These are phyloP conservation scores for Corvus cornix DNA, from an alignment of 2,113 vertebrate species.

Conservation along the genomic window DNA sequence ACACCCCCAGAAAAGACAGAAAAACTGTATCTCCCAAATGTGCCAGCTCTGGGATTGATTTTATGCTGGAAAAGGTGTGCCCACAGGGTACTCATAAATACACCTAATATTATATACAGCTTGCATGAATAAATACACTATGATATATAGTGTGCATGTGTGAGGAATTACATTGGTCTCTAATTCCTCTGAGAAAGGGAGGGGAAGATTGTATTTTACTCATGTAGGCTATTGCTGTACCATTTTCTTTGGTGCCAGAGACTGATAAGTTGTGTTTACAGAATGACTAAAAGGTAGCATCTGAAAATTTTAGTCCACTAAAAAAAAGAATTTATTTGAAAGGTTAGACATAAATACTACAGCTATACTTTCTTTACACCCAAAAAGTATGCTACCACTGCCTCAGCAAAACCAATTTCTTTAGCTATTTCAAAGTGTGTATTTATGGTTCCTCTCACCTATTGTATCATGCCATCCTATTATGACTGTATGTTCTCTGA, in stretches of 20 bases:
- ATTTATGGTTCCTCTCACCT: background rate
- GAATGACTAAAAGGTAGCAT: background rate
- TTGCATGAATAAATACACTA: background rate
- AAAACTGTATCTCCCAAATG: background rate
- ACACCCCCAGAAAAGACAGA: background rate
- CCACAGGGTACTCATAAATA: background rate
- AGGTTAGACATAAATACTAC: background rate
- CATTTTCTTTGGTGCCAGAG: background rate
- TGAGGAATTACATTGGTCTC: background rate
- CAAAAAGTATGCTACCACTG: background rate
- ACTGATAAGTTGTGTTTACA: background rate
- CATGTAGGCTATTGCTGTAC: background rate
- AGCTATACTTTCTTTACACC: background rate
- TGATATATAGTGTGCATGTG: background rate
- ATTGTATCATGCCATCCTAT: background rate
- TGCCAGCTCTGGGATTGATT: background rate
- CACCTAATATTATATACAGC: background rate
- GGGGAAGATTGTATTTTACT: background rate
- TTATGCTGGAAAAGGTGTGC: background rate
- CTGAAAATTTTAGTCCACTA: background rate
- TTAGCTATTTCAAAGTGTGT: background rate
- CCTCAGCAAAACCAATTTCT: background rate
- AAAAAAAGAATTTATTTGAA: background rate
- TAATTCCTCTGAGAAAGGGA: background rate
- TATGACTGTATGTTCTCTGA: background rate